Percentiles rank a stretch among this genome's conserved stretches.
These are phyloP conservation scores for Pyxicephalus adspersus DNA, from an alignment of 2,113 vertebrate genomes.

Conservation along the genomic window DNA sequence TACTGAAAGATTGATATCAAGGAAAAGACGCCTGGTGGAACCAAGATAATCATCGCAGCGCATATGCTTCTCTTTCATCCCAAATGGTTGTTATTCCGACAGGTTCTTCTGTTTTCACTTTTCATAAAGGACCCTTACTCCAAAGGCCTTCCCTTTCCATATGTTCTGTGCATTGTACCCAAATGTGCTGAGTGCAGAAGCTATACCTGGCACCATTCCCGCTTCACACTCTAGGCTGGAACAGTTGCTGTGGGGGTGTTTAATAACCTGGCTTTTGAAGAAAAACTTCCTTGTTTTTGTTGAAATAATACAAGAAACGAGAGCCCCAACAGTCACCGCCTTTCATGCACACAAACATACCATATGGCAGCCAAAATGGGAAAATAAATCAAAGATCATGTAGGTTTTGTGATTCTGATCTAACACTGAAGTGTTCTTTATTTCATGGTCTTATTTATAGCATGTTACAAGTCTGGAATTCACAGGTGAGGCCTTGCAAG, in stretches of 20 bases:
- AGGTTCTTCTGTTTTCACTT: constrained; percentile 17
- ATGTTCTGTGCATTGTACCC: constrained; percentile 44
- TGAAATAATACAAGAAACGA: constrained; percentile 33
- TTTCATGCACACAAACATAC: constrained; percentile 40
- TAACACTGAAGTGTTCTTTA: neutral
- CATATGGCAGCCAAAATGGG: constrained; percentile 32
- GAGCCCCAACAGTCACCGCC: constrained; percentile 27
- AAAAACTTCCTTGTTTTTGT: constrained; percentile 39
- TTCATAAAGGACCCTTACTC: constrained; percentile 12
- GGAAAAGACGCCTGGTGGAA: neutral
- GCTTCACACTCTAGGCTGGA: constrained; percentile 6
- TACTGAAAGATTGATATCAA: constrained; percentile 22
- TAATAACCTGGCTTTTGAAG: constrained; percentile 38
- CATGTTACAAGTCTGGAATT: neutral
- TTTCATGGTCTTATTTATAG: constrained; percentile 11
- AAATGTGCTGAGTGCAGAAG: constrained; percentile 47
- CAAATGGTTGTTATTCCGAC: constrained; percentile 12
- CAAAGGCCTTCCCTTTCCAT: constrained; percentile 27
- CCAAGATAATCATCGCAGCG: constrained; percentile 9
- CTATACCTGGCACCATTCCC: constrained; percentile 35
- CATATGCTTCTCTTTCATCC: constrained; percentile 30
- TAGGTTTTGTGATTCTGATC: neutral
- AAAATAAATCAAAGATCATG: constrained; percentile 31
- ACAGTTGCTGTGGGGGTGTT: constrained; percentile 41
- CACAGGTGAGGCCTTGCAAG: neutral